Base-by-base conservation (phyloP, 1,140 invertebrate species). In the Drosophila micromelanica region DNA sequence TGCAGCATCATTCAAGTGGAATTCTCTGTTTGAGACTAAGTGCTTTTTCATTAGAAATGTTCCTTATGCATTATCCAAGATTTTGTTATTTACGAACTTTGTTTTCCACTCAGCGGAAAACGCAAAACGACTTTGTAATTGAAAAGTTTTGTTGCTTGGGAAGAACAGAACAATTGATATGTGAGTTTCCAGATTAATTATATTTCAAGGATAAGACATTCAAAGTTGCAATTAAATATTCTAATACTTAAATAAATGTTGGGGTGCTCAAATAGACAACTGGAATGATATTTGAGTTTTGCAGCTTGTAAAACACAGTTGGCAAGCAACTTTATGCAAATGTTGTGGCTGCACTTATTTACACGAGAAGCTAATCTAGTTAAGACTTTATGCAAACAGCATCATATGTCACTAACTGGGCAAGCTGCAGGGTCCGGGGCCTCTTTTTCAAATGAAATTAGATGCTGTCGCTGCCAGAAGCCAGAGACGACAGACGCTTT, bases 31-130 rank as follows among this genome's bases (percentile, higher is more conserved):
- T 64, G 37, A 37, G 78, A 42, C 78, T 79, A 82, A 87, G 82
- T 87, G 82, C 61, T 89, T 79, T 86, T 89, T 89, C 84, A 87
- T 76, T 78, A 76, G 75, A 79, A 76, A 75, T 64, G 62, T 73
- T 63, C 17, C 42, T 15, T 32, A 20, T 60, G 71, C 63, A 67
- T 55, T 77, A 15, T 60, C 49, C 2, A n/a, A 46, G 60, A 9
- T 75, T 52, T 48, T 67, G 42, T 51, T 51, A 67, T 51, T 62
- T 17, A 63, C 49, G 60, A 54, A 64, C 71, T 77, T 70, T 13
- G 20, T 69, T 63, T 73, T 38, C 12, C 61, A 48, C 17, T 32
- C 23, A 13, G 57, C 57, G 65, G 62, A 74, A 59, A 59, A 60
- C 35, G 51, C 30, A 63, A 52, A 74, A 52, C 54, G 78, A 76